Percentiles rank a stretch among this genome's conserved stretches.
Conservation (phyloP, 1,140 invertebrate genomes). For the Drosophila kanapiae region DNA sequence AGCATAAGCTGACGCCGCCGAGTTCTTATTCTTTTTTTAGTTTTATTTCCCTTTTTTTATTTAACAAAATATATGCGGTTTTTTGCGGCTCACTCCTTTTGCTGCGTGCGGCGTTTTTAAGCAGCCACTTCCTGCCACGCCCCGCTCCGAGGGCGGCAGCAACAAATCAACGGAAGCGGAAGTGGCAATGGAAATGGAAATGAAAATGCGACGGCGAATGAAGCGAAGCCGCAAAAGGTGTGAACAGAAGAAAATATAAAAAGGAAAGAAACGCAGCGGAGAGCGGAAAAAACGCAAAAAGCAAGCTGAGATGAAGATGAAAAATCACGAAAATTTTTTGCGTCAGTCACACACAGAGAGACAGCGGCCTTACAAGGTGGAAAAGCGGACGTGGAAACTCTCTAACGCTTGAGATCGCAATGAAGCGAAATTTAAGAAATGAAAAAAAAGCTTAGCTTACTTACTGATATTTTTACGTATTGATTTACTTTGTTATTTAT, state of each 20-base stretch:
- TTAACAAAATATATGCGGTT: constrained; percentile 3
- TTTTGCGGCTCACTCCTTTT: constrained; percentile 44
- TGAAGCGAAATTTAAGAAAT: neutral
- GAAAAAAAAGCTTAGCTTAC: neutral
- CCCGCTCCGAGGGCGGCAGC: constrained; percentile 34
- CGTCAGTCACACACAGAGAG: constrained; percentile 49
- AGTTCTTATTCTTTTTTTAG: constrained; percentile 18
- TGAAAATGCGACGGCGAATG: constrained; percentile 65
- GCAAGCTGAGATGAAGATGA: constrained; percentile 65
- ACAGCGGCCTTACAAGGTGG: constrained; percentile 5
- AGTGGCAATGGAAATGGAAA: constrained; percentile 82
- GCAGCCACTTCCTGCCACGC: constrained; percentile 76
- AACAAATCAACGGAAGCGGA: constrained; percentile 82
- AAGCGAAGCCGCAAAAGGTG: constrained; percentile 68
- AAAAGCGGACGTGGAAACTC: neutral
- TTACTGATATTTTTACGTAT: neutral
- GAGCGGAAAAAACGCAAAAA: constrained; percentile 33
- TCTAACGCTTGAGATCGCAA: neutral
- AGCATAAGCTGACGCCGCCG: constrained; percentile 47
- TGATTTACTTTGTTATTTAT: too few species aligned
- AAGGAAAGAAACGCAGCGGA: constrained; percentile 2
- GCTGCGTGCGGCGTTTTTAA: constrained; percentile 72
- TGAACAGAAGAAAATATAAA: constrained; percentile 35
- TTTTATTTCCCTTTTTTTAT: neutral
- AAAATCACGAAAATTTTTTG: constrained; percentile 69